Percentiles rank a stretch among this genome's conserved stretches.
phyloP scores from a whole-genome alignment of 2,797 vertebrate genomes.

The Poeciliopsis presidionis region DNA sequence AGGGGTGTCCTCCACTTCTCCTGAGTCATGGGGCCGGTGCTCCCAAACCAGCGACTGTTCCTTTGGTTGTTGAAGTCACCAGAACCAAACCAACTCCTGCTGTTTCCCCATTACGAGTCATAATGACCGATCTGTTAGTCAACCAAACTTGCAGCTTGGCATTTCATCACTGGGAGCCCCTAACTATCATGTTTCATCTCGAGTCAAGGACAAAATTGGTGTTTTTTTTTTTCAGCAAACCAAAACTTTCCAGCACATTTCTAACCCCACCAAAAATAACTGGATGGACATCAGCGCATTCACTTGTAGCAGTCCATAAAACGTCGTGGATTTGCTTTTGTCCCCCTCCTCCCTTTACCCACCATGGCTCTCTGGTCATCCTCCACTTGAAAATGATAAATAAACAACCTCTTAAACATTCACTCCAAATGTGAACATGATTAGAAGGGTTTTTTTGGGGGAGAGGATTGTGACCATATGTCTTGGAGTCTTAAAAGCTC shows the following conservation, averaged over 20 bases:
- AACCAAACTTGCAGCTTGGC: too few relatives aligned
- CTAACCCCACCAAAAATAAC: constrained; percentile 12
- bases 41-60: constrained; percentile 14
- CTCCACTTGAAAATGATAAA: constrained; percentile 8
- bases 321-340: constrained; percentile 15
- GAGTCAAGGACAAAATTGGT: constrained; percentile 1
- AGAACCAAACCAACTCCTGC: constrained; percentile 1
- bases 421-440: constrained; percentile 19
- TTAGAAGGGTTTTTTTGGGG: constrained; percentile 18
- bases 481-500: constrained; percentile 10
- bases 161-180: background rate
- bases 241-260: constrained; percentile 15
- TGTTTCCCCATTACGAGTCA: background rate
- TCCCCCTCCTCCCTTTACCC: background rate
- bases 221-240: constrained; percentile 13
- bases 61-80: constrained; percentile 11
- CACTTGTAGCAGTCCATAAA: background rate
- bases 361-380: background rate
- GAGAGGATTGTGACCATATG: constrained; percentile 49
- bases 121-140: too few relatives aligned
- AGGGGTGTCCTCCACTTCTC: constrained; percentile 1
- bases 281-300: constrained; percentile 1
- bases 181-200: background rate
- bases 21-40: background rate
- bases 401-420: constrained; percentile 32